Evolutionary conservation across 2,888 invertebrate genomes (phyloP).

Genomic region (Dichetophora obliterata): DNA sequence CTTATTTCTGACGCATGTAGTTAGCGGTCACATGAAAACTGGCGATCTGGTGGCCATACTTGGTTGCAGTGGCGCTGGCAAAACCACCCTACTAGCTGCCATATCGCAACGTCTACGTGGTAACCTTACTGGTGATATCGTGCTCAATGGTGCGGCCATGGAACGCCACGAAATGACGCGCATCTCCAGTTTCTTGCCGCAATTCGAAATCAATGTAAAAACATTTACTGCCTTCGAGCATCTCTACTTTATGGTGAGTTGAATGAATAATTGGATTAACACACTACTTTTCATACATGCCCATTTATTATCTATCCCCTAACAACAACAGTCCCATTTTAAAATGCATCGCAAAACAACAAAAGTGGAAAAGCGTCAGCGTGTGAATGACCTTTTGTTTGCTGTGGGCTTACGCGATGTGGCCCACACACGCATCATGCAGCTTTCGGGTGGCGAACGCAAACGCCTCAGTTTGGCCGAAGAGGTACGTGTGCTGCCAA

Average conservation of each 20-base stretch:
- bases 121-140: constrained; percentile 77
- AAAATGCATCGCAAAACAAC: constrained; percentile 78
- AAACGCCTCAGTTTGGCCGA: constrained; percentile 89
- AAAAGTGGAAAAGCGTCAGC: constrained; percentile 63
- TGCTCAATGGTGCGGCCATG: constrained; percentile 78
- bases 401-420: constrained; percentile 83
- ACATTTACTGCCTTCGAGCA: constrained; percentile 86
- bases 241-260: constrained; percentile 85
- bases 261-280: constrained; percentile 36
- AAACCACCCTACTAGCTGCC: constrained; percentile 81
- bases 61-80: constrained; percentile 83
- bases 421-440: constrained; percentile 78
- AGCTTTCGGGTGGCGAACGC: constrained; percentile 90
- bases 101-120: constrained; percentile 81
- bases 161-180: constrained; percentile 77
- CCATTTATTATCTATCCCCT: constrained; percentile 3
- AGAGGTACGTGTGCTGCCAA: constrained; percentile 73
- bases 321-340: constrained; percentile 76
- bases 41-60: constrained; percentile 82
- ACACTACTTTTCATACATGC: background rate
- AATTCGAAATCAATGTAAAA: constrained; percentile 85
- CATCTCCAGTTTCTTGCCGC: constrained; percentile 88
- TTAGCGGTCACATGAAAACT: constrained; percentile 77
- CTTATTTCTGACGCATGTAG: constrained; percentile 65
- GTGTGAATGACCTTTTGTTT: constrained; percentile 62